Percentiles rank a stretch among this genome's conserved stretches.
These are phyloP conservation scores for Acropora yongei DNA, from an alignment of 64 coral and sea anemone species.

Conservation along the genomic window DNA sequence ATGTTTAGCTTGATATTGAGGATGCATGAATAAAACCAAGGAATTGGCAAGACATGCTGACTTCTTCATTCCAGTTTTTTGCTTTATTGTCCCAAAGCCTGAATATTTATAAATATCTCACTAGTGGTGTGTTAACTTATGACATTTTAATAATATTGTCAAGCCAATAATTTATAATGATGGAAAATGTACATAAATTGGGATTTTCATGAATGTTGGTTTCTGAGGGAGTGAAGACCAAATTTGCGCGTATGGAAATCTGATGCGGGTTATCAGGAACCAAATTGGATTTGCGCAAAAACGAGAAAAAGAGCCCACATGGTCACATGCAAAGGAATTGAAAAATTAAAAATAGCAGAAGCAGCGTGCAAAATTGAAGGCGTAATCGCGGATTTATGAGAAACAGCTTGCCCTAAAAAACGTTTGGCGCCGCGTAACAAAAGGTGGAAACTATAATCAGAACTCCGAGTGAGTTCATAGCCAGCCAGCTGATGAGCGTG, in stretches of 20 bases:
- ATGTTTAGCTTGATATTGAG: too few relatives aligned
- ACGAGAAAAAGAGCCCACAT: constrained; percentile 57
- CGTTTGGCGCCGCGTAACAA: background rate
- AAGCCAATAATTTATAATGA: too few relatives aligned
- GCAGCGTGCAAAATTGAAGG: constrained; percentile 34
- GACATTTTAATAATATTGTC: too few relatives aligned
- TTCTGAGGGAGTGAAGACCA: background rate
- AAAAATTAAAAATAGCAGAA: background rate
- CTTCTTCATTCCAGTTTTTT: too few relatives aligned
- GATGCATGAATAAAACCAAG: too few relatives aligned
- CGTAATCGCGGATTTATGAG: constrained; percentile 21
- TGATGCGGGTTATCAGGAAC: background rate
- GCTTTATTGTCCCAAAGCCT: too few relatives aligned
- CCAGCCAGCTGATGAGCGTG: background rate
- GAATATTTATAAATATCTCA: too few relatives aligned
- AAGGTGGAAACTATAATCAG: constrained; percentile 20
- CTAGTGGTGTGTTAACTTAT: too few relatives aligned
- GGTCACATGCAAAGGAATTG: background rate
- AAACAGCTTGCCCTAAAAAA: constrained; percentile 7
- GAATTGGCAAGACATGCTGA: too few relatives aligned
- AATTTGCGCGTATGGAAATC: constrained; percentile 9
- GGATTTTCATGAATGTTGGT: constrained; percentile 4
- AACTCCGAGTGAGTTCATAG: background rate
- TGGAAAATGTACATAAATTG: too few relatives aligned
- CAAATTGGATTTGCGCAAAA: constrained; percentile 54